Percentiles rank a stretch among this genome's conserved stretches.
phyloP scores from a whole-genome alignment of 2,888 invertebrate genomes.

The Caenorhabditis angaria region DNA sequence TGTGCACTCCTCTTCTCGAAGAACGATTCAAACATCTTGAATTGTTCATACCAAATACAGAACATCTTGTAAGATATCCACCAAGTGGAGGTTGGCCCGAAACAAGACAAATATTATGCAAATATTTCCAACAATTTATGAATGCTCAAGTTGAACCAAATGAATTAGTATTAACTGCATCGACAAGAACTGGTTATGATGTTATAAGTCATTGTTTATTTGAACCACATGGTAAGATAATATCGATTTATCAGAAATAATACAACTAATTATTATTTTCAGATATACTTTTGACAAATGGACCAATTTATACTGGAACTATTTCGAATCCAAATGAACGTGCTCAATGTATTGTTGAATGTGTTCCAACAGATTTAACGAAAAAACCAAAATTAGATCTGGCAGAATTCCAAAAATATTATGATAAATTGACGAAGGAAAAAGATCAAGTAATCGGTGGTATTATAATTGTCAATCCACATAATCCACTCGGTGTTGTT shows the following conservation, averaged over 20 bases:
- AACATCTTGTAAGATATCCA: slow-evolving; percentile 49
- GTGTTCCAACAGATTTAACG: slow-evolving; percentile 49
- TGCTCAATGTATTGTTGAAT: slow-evolving; percentile 49
- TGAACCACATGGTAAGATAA: slow-evolving; percentile 49
- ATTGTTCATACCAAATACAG: slow-evolving; percentile 40
- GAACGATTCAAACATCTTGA: slow-evolving; percentile 48
- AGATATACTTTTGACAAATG: slow-evolving; percentile 68
- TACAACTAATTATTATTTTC: slow-evolving; percentile 21
- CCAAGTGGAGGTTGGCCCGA: slow-evolving; percentile 55
- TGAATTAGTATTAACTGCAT: slow-evolving; percentile 53
- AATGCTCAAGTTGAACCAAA: slow-evolving; percentile 32
- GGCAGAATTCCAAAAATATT: slow-evolving; percentile 36
- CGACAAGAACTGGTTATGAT: slow-evolving; percentile 59
- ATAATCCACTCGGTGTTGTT: slow-evolving; percentile 70
- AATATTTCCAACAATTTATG: slow-evolving; percentile 52
- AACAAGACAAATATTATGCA: slow-evolving; percentile 30
- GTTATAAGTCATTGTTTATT: slow-evolving; percentile 55
- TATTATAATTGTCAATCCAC: slow-evolving; percentile 69
- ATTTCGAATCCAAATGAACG: slow-evolving; percentile 64
- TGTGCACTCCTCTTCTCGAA: slow-evolving; percentile 57
- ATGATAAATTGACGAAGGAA: not conserved
- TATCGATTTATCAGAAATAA: not conserved
- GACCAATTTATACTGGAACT: slow-evolving; percentile 66
- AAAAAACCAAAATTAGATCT: slow-evolving; percentile 40
- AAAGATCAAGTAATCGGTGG: slow-evolving; percentile 64